Evolutionary conservation across 2,797 vertebrate genomes (phyloP).

Genomic region (Brotogeris chrysoptera): DNA sequence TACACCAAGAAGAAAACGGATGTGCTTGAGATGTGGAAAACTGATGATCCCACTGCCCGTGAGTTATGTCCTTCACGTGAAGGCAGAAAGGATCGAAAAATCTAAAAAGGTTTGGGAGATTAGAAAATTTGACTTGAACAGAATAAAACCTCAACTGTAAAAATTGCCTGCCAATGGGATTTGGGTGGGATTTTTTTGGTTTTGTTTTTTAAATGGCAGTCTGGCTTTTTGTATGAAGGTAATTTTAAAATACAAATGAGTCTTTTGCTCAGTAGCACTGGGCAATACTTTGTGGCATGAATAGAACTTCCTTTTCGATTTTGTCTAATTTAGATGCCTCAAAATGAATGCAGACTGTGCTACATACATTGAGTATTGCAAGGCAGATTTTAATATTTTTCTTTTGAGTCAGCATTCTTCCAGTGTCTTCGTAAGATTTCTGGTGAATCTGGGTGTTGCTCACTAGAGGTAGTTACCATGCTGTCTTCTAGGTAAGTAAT

Average conservation of each 20-base stretch:
- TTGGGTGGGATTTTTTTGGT: not conserved
- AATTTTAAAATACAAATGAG: not conserved
- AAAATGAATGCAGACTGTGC: not conserved
- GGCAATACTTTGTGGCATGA: not conserved
- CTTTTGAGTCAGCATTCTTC: not conserved
- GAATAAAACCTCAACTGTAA: not conserved
- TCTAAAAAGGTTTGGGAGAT: not conserved
- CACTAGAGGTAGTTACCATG: not conserved
- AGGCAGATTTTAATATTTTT: not conserved
- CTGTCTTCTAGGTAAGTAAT: not conserved
- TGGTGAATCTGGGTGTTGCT: not conserved
- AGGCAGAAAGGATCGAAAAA: not conserved
- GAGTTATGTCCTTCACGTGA: not conserved
- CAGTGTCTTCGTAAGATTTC: not conserved
- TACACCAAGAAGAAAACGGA: not conserved
- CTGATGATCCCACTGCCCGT: not conserved
- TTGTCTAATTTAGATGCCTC: not conserved
- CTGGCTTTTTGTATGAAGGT: not conserved
- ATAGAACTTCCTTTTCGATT: not conserved
- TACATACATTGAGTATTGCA: not conserved
- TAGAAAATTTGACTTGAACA: not conserved
- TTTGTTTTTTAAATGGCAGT: not conserved
- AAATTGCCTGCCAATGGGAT: not conserved
- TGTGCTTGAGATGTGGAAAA: not conserved
- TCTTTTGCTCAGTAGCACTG: not conserved